Conservation (phyloP, 2,113 vertebrate species). For the Hippocampus mohnikei region DNA sequence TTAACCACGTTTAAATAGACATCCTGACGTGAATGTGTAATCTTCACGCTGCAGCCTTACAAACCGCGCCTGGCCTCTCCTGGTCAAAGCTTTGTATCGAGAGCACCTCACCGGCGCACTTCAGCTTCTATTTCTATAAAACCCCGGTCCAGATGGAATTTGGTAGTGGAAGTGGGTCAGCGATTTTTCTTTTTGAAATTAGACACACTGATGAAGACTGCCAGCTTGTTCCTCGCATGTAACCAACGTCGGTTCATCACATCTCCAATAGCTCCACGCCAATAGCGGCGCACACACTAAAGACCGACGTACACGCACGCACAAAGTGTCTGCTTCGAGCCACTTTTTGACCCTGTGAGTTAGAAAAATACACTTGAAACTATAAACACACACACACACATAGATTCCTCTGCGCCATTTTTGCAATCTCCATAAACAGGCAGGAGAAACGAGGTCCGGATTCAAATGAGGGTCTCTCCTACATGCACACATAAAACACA, state of each 20-base stretch:
- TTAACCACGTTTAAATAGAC: neutral
- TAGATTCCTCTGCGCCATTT: conserved; percentile 25
- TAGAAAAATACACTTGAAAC: conserved; percentile 6
- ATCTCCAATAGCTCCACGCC: neutral
- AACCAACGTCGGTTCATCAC: neutral
- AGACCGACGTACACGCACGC: neutral
- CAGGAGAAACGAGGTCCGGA: conserved; percentile 42
- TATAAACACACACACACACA: conserved; percentile 8
- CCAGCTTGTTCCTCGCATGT: neutral
- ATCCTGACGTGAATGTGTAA: neutral
- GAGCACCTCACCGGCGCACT: conserved; percentile 27
- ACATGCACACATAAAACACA: conserved; percentile 23
- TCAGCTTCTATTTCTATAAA: conserved; percentile 40
- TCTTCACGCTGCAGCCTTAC: neutral
- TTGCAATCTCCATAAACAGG: conserved; percentile 50
- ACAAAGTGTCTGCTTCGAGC: neutral
- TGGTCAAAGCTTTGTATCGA: conserved; percentile 24
- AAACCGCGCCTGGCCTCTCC: neutral
- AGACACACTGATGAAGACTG: conserved; percentile 1
- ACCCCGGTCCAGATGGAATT: conserved; percentile 39
- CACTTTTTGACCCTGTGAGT: conserved; percentile 18
- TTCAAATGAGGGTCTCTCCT: conserved; percentile 51
- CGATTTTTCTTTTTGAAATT: conserved; percentile 31
- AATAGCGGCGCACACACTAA: neutral
- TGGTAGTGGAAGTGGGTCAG: conserved; percentile 54